phyloP scores from a whole-genome alignment of 1,140 invertebrate species.

The Ips nitidus region DNA sequence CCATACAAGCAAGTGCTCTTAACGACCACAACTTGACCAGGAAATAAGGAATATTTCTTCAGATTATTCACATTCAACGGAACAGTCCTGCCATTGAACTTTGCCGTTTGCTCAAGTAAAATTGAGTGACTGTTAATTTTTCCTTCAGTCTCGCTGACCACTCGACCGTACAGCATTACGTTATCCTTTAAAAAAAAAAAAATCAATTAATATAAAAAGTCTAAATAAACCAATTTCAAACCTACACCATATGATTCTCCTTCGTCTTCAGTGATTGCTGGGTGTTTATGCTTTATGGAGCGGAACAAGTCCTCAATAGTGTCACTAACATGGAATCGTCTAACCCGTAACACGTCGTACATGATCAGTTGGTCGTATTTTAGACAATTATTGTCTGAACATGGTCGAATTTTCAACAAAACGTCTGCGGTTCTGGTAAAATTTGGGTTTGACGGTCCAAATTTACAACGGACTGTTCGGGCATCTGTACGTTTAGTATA shows the following conservation, averaged over 20 bases:
- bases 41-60: slow-evolving; percentile 74
- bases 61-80: slow-evolving; percentile 64
- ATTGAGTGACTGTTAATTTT: slow-evolving; percentile 69
- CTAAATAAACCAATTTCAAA: not conserved
- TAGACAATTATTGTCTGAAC: too few species aligned
- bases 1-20: slow-evolving; percentile 56
- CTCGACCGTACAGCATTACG: slow-evolving; percentile 64
- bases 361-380: slow-evolving; percentile 22
- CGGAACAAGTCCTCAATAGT: slow-evolving; percentile 36
- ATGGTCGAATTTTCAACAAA: too few species aligned
- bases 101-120: slow-evolving; percentile 66
- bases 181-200: slow-evolving; percentile 51
- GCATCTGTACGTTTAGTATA: slow-evolving; percentile 40
- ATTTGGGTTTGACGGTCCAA: slow-evolving; percentile 36
- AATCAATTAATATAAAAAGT: slow-evolving; percentile 5
- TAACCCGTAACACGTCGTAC: slow-evolving; percentile 41
- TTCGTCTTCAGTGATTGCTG: not conserved
- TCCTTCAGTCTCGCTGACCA: slow-evolving; percentile 73
- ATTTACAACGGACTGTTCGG: slow-evolving; percentile 28
- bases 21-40: slow-evolving; percentile 80
- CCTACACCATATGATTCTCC: not conserved
- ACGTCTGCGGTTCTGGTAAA: not conserved
- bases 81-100: slow-evolving; percentile 54
- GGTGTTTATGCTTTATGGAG: slow-evolving; percentile 24
- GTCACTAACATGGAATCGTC: slow-evolving; percentile 30